Base-by-base conservation (phyloP, 2,113 vertebrate species). In the Chaetura pelagica region DNA sequence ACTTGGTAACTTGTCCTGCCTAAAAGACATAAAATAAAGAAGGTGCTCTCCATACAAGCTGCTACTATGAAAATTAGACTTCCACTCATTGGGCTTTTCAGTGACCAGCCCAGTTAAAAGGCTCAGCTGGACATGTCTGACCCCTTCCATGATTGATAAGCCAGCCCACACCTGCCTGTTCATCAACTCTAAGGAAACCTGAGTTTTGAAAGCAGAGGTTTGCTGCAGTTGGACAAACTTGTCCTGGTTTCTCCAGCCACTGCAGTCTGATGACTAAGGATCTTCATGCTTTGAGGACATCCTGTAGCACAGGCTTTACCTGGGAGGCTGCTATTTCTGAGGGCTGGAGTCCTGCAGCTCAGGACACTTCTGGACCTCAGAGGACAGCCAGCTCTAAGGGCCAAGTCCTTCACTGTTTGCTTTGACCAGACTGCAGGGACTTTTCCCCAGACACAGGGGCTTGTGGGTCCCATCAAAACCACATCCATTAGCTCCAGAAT, bases 371-470 rank as follows among this genome's bases (percentile, higher is more conserved):
- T 19, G 24, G 59, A 48, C 32, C 54, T 46, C 75, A 29, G 61
- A 67, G 34, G 34, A 71, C 27, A 54, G 21, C 17, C 48, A 82
- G 40, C n/a, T 84, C 57, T 20, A 40, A 61, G 82, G 42, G 67
- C 6, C 3, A 63, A 64, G 49, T 67, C 32, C 85, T 77, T 62
- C 49, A 78, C 13, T 13, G 10, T 40, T 27, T 78, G 51, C 29
- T 21, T 30, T 19, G 58, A 57, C 23, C 6, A 5, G 17, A 29
- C 76, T 19, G 34, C 58, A 54, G 27, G 27, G 20, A 18, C 44
- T 49, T 48, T 34, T 9, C 15, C 40, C 35, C 0, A 0, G 49
- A 58, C 63, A 69, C 2, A 1, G 30, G 17, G 35, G 18, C 2
- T 5, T 20, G 26, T 29, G 40, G 34, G 27, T 76, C 46, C n/a